These are phyloP conservation scores for Sitta europaea DNA, from an alignment of 2,113 vertebrate species.

Conservation along the genomic window DNA sequence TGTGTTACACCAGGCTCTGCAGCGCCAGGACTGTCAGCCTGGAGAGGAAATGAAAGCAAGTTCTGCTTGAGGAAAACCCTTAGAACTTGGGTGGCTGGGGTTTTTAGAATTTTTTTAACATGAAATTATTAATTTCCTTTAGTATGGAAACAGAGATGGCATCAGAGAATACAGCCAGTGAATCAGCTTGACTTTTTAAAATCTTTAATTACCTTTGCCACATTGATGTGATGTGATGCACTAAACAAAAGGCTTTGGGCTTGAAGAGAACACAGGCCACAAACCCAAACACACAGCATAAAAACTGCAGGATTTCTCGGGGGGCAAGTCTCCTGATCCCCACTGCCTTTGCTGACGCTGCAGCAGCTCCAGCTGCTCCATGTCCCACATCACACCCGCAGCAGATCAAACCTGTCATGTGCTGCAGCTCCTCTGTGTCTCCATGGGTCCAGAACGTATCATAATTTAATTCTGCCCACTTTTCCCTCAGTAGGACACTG, in stretches of 20 bases:
- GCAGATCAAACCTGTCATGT: not conserved
- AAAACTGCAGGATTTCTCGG: not conserved
- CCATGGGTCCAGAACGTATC: not conserved
- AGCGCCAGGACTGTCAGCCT: not conserved
- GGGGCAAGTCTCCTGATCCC: not conserved
- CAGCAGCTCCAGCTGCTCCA: not conserved
- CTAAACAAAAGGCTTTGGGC: not conserved
- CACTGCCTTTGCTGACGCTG: not conserved
- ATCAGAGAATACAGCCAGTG: not conserved
- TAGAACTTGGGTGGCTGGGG: not conserved
- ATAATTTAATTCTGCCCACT: not conserved
- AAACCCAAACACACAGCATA: not conserved
- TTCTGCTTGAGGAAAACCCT: not conserved
- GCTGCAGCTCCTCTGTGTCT: not conserved
- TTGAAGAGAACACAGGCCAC: not conserved
- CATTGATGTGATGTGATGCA: fast-evolving
- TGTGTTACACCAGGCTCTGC: not conserved
- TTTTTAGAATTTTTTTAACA: not conserved
- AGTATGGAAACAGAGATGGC: not conserved
- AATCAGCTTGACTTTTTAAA: not conserved
- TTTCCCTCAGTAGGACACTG: not conserved
- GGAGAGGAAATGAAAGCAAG: constrained; percentile 26
- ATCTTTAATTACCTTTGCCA: not conserved
- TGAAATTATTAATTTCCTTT: not conserved
- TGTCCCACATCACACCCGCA: not conserved